These are phyloP conservation scores for Microctenopoma steveboyesi DNA, from an alignment of 2,797 vertebrate genomes.

Conservation along the genomic window DNA sequence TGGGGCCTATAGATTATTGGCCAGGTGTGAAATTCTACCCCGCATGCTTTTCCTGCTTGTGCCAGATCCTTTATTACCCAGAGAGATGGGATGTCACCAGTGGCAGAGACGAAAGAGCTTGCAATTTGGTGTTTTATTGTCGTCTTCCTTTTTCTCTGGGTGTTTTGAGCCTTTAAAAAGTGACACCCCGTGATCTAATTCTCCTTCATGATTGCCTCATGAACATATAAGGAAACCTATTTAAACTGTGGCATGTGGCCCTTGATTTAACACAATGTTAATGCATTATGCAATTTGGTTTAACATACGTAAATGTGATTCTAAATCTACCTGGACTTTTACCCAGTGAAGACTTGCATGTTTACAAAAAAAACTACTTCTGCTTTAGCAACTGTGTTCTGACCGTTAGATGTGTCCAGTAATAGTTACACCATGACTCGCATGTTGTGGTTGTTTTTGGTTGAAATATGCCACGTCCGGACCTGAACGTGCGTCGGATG, in stretches of 20 bases:
- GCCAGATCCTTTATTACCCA: conserved; percentile 77
- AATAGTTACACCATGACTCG: conserved; percentile 13
- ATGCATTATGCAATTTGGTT: conserved; percentile 25
- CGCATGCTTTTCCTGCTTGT: conserved; percentile 69
- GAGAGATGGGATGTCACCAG: conserved; percentile 74
- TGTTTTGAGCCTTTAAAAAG: conserved; percentile 28
- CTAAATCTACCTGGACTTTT: conserved; percentile 1
- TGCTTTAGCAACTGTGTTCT: background rate
- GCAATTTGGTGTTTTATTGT: conserved; percentile 69
- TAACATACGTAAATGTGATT: conserved; percentile 27
- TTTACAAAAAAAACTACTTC: background rate
- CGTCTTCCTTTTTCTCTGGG: conserved; percentile 18
- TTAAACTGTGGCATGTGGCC: conserved; percentile 43
- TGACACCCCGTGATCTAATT: conserved; percentile 11
- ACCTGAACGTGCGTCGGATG: conserved; percentile 53
- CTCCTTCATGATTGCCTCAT: conserved; percentile 19
- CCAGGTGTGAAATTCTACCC: conserved; percentile 84
- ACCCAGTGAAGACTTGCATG: background rate
- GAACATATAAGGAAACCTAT: conserved; percentile 24
- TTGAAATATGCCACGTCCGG: conserved; percentile 25
- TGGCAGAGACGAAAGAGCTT: conserved; percentile 59
- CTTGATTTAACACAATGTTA: conserved; percentile 53
- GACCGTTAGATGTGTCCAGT: conserved; percentile 1
- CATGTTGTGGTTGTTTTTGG: conserved; percentile 18
- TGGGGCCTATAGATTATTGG: conserved; percentile 80